Conservation (phyloP, 23 tunicate species). For the Ascidia mentula region DNA sequence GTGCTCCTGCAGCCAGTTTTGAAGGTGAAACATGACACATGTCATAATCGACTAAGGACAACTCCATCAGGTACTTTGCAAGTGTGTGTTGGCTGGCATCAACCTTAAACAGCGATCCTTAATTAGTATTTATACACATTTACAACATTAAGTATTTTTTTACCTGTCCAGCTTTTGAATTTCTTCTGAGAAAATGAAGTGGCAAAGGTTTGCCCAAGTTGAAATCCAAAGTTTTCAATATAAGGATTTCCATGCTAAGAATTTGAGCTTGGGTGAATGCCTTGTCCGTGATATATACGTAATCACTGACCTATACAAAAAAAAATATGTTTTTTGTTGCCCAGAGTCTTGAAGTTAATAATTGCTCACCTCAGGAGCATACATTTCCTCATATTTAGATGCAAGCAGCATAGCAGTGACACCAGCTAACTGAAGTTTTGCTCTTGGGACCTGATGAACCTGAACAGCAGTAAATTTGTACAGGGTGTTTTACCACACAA, state of each 20-base stretch:
- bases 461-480: neutral
- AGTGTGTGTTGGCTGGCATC: slow-evolving; percentile 91
- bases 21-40: slow-evolving; percentile 94
- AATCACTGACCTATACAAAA: slow-evolving; percentile 61
- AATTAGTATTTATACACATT: neutral
- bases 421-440: slow-evolving; percentile 88
- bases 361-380: slow-evolving; percentile 94
- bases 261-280: slow-evolving; percentile 79
- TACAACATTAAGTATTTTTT: neutral
- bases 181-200: slow-evolving; percentile 89
- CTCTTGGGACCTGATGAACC: slow-evolving; percentile 57
- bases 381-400: slow-evolving; percentile 98
- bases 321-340: no score
- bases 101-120: slow-evolving; percentile 34
- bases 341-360: neutral
- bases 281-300: slow-evolving; percentile 90
- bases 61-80: slow-evolving; percentile 93
- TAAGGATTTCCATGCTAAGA: slow-evolving; percentile 68
- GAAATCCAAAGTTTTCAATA: slow-evolving; percentile 79
- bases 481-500: neutral
- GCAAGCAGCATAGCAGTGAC: slow-evolving; percentile 98
- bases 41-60: slow-evolving; percentile 87
- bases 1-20: slow-evolving; percentile 89
- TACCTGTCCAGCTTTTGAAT: slow-evolving; percentile 79
- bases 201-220: slow-evolving; percentile 76